phyloP scores from a whole-genome alignment of 2,797 vertebrate genomes.

The Rhincodon typus region DNA sequence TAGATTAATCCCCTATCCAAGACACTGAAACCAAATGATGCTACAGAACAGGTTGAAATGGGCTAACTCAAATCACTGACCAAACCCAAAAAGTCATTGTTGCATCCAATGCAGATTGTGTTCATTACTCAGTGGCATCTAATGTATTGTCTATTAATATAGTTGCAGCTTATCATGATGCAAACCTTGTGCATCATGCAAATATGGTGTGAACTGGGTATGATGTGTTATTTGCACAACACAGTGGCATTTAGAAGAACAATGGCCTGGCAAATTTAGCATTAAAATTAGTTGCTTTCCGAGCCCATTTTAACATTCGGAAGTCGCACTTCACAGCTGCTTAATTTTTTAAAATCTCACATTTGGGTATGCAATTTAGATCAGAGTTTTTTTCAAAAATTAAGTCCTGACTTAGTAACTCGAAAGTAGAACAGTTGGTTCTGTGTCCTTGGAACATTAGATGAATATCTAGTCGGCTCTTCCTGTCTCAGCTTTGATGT shows the following conservation, averaged over 20 bases:
- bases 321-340: background rate
- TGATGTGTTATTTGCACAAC: background rate
- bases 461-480: background rate
- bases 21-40: background rate
- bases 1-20: background rate
- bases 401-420: background rate
- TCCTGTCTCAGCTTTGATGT: slow-evolving; percentile 12
- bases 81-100: background rate
- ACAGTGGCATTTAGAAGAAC: background rate
- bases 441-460: background rate
- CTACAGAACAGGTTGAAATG: background rate
- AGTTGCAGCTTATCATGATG: background rate
- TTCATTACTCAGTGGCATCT: background rate
- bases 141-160: background rate
- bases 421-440: background rate
- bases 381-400: background rate
- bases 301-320: background rate
- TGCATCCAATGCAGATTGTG: background rate
- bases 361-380: background rate
- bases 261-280: background rate
- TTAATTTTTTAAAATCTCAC: background rate
- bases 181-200: background rate
- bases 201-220: background rate
- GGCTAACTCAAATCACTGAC: background rate
- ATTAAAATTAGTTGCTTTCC: background rate